A percentile compares a stretch with the other conserved stretches of the same genome.
These are phyloP conservation scores for Platalea minor DNA, from an alignment of 2,797 vertebrate species.

Conservation along the genomic window DNA sequence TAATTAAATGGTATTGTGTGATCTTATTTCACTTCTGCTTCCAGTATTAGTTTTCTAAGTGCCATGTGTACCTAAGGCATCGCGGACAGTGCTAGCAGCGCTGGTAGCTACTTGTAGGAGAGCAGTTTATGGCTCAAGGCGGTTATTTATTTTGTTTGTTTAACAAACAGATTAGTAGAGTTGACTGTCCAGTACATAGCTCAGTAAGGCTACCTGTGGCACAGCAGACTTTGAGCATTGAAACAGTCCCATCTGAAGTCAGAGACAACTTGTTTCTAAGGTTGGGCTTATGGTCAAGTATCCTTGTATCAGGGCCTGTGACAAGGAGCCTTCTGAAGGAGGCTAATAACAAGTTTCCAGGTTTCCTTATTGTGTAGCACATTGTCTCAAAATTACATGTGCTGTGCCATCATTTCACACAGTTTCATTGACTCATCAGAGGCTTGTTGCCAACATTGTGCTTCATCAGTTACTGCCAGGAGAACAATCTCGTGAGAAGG, in stretches of 20 bases:
- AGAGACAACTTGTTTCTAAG: not conserved
- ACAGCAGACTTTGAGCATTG: not conserved
- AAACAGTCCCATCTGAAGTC: not conserved
- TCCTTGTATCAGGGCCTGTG: not conserved
- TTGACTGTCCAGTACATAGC: not conserved
- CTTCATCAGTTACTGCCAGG: not conserved
- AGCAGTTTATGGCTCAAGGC: not conserved
- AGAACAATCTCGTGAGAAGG: not conserved
- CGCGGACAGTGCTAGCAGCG: accelerated
- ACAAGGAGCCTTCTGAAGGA: not conserved
- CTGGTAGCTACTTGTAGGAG: not conserved
- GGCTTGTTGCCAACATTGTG: not conserved
- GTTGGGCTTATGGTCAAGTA: not conserved
- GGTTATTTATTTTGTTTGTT: not conserved
- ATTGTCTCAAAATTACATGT: not conserved
- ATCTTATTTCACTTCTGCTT: not conserved
- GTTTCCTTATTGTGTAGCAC: not conserved
- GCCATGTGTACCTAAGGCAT: not conserved
- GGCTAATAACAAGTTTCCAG: not conserved
- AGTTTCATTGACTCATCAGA: constrained; percentile 23
- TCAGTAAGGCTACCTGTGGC: not conserved
- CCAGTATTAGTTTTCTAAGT: not conserved
- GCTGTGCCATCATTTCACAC: not conserved
- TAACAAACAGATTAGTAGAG: not conserved
- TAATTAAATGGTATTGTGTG: not conserved